These are phyloP conservation scores for Campopleginae sp. DNA, from an alignment of 2,888 invertebrate species.

Conservation along the genomic window DNA sequence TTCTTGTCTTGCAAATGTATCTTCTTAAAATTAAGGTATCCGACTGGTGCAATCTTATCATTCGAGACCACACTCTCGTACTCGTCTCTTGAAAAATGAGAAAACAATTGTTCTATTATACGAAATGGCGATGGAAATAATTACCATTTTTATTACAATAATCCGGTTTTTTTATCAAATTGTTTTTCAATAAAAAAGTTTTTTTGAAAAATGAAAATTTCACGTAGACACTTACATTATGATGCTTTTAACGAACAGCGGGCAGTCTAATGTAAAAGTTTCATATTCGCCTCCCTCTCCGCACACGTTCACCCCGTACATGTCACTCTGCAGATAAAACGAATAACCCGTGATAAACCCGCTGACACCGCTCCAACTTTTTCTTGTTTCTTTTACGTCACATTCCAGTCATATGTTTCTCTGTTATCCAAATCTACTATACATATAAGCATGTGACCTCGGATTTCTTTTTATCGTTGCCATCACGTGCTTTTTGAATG, in stretches of 20 bases:
- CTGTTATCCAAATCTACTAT: slow-evolving; percentile 46
- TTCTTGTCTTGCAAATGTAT: slow-evolving; percentile 90
- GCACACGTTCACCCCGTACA: slow-evolving; percentile 97
- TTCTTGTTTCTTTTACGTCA: slow-evolving; percentile 26
- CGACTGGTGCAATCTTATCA: slow-evolving; percentile 97
- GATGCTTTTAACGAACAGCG: slow-evolving; percentile 95
- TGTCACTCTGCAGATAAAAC: slow-evolving; percentile 88
- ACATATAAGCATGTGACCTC: slow-evolving; percentile 23
- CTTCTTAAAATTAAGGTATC: slow-evolving; percentile 95
- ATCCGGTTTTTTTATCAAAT: not conserved
- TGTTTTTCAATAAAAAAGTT: not conserved
- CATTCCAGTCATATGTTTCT: slow-evolving; percentile 35
- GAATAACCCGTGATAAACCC: slow-evolving; percentile 70
- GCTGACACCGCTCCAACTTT: slow-evolving; percentile 58
- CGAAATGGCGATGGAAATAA: slow-evolving; percentile 31
- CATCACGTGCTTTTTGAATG: slow-evolving; percentile 33
- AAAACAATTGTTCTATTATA: slow-evolving; percentile 42
- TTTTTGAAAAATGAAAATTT: slow-evolving; percentile 34
- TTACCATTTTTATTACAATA: not conserved
- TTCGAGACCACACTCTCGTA: slow-evolving; percentile 94
- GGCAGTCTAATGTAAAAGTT: slow-evolving; percentile 98
- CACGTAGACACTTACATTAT: slow-evolving; percentile 90
- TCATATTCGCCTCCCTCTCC: slow-evolving; percentile 99
- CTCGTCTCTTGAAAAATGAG: slow-evolving; percentile 88
- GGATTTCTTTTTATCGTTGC: slow-evolving; percentile 11